A percentile compares a stretch with the other conserved stretches of the same genome.
Conservation (phyloP, 2,113 vertebrate species). For the Microcebus ravelobensis region DNA sequence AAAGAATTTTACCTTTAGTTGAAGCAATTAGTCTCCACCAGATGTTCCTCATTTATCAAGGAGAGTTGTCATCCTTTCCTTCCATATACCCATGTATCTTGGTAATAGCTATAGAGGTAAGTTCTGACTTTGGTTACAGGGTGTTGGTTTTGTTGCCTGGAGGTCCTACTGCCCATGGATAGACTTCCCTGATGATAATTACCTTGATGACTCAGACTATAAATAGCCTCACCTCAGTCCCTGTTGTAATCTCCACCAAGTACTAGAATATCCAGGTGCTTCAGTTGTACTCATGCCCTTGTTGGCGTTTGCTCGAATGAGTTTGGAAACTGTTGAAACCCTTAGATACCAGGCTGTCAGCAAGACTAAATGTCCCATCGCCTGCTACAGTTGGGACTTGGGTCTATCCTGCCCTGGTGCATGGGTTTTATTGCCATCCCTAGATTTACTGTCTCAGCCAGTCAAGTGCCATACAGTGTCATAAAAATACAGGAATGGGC, state of each 20-base stretch:
- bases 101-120: background rate
- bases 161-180: background rate
- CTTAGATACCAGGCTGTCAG: background rate
- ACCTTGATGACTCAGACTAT: background rate
- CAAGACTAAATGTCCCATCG: background rate
- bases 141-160: background rate
- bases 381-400: background rate
- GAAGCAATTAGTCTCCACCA: background rate
- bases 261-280: background rate
- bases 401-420: background rate
- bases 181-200: background rate
- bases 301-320: background rate
- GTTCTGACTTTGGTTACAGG: background rate
- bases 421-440: background rate
- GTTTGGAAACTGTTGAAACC: background rate
- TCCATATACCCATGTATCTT: background rate
- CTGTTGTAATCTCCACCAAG: background rate
- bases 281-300: background rate
- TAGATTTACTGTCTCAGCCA: background rate
- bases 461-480: background rate
- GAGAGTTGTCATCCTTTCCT: background rate
- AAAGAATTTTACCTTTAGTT: background rate
- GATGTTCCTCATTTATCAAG: background rate
- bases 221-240: background rate
- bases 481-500: background rate